Evolutionary conservation across 2,113 vertebrate species (phyloP), one percentile per base, ranked within the genome.

Genomic region (Gallinago media): DNA sequence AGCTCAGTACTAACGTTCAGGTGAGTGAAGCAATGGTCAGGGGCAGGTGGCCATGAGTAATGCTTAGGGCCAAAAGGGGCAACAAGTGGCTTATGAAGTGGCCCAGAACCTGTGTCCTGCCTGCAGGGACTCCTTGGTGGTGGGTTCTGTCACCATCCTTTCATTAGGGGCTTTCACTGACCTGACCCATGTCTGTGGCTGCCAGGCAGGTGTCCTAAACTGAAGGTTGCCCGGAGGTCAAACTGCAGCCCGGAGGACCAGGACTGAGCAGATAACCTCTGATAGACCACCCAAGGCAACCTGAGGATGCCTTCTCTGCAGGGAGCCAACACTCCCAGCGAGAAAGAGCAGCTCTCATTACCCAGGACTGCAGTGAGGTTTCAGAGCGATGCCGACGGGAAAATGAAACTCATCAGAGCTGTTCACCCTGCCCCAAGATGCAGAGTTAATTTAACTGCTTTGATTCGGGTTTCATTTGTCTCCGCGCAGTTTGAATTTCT

Each of bases 361-460:
- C 55, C 36, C 52, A 47, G 62, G 59, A 54, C 49, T 0, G 6
- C 47, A n/a, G 40, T 46, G 46, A 85, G 78, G 40, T 65, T 95
- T 94, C 56, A 73, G 34, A 89, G 68, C 63, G 21, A 89, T 38
- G 74, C 47, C 62, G 77, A 82, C 49, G 82, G 38, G 66, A 65
- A 81, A 96, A 85, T 42, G 11, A 91, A 94, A 95, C 70, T 76
- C 49, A 58, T 88, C 36, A 77, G 67, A 62, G 49, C 23, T 47
- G 81, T 55, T 85, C 38, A 27, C 50, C 50, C 32, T 46, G 55
- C 63, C 92, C 55, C 26, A 31, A 76, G 72, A 66, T 32, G 58
- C 63, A 21, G 36, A 88, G 67, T 55, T 89, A 80, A 90, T 93
- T 79, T 73, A 77, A 47, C 66, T 71, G 75, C 27, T 66, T 93